Percentiles rank a stretch among this genome's conserved stretches.
Conservation (phyloP, 2,888 invertebrate species). For the Lysandra coridon region DNA sequence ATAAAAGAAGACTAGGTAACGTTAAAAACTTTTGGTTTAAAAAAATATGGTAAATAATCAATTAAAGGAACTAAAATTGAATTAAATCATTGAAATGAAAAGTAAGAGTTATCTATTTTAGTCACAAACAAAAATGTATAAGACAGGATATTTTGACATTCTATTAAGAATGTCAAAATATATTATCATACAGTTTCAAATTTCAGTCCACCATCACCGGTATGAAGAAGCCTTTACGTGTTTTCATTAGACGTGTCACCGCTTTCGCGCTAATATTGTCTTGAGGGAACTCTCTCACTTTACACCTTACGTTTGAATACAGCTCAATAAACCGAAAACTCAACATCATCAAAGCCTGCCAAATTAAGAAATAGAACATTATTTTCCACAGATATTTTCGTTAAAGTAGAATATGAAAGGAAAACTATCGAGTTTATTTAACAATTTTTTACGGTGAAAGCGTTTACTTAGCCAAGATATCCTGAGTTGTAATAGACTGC, state of each 20-base stretch:
- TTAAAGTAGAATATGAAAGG: no score
- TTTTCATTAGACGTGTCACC: conserved; percentile 10
- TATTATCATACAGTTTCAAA: not conserved
- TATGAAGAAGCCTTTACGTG: conserved; percentile 22
- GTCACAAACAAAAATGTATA: no score
- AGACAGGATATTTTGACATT: no score
- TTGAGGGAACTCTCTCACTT: not conserved
- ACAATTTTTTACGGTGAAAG: not conserved
- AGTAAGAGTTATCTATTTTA: no score
- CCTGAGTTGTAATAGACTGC: not conserved
- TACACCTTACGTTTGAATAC: not conserved
- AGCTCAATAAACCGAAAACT: not conserved
- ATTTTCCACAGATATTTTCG: no score
- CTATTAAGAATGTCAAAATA: no score
- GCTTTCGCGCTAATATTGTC: conserved; percentile 2
- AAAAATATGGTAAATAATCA: no score
- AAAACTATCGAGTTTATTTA: not conserved
- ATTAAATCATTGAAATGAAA: no score
- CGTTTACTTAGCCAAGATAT: not conserved
- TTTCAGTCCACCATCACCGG: not conserved
- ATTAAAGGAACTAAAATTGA: no score
- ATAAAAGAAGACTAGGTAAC: no score
- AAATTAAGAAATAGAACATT: not conserved
- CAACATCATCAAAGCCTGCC: not conserved
- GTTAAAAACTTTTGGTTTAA: no score